These are phyloP conservation scores for Saimiri boliviensis DNA, from an alignment of 2,113 vertebrate genomes.

Conservation along the genomic window DNA sequence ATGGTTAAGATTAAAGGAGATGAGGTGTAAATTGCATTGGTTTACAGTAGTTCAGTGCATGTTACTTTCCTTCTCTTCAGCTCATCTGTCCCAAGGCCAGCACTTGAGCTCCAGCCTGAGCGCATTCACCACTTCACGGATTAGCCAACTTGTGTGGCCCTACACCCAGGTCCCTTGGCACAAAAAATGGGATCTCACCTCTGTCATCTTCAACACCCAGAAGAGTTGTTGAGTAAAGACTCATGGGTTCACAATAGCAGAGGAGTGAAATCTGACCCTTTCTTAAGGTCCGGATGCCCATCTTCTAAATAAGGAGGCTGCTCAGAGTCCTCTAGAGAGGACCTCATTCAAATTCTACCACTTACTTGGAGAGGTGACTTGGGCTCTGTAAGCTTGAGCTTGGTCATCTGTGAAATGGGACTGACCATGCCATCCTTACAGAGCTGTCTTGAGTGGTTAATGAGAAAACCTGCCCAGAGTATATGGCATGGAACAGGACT, in stretches of 20 bases:
- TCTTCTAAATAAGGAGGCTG: background rate
- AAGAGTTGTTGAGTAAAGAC: background rate
- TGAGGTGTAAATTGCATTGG: background rate
- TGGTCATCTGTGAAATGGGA: background rate
- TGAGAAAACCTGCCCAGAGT: background rate
- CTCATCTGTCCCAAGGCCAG: background rate
- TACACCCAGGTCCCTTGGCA: no score
- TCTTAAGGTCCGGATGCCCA: background rate
- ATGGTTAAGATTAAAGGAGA: background rate
- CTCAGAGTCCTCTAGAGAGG: background rate
- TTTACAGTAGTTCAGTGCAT: background rate
- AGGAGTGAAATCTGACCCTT: background rate
- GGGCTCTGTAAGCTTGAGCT: background rate
- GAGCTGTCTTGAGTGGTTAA: background rate
- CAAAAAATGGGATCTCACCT: background rate
- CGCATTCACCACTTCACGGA: background rate
- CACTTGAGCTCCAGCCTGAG: background rate
- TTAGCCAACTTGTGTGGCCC: background rate
- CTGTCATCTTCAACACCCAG: background rate
- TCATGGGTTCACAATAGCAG: background rate
- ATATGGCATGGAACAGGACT: background rate
- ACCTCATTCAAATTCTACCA: background rate
- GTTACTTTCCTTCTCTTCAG: no score
- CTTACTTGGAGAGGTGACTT: background rate
- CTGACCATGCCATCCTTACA: background rate